These are phyloP conservation scores for Henicopernis longicauda DNA, from an alignment of 2,113 vertebrate genomes.

Conservation along the genomic window DNA sequence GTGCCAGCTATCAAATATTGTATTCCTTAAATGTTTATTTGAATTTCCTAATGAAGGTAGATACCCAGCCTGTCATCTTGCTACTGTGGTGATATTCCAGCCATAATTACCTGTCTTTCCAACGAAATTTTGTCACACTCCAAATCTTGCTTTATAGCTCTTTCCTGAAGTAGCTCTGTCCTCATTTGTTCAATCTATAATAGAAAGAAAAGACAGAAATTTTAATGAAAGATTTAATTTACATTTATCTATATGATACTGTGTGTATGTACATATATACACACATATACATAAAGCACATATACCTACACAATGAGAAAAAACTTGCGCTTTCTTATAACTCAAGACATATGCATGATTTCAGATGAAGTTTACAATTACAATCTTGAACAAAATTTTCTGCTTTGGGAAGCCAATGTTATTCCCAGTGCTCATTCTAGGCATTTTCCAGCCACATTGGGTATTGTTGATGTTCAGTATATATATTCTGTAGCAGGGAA, in stretches of 20 bases:
- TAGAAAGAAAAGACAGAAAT: conserved; percentile 16
- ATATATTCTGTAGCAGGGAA: neutral
- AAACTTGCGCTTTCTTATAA: neutral
- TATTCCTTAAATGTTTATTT: neutral
- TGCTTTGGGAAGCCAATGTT: neutral
- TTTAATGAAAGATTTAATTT: neutral
- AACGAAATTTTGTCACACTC: conserved; percentile 97
- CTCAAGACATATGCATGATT: neutral
- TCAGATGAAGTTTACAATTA: neutral
- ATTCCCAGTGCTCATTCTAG: neutral
- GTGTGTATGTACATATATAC: too few relatives aligned
- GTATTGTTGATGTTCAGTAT: neutral
- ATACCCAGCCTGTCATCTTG: neutral
- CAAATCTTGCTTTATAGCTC: conserved; percentile 88
- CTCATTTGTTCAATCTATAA: conserved; percentile 95
- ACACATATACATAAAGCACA: neutral
- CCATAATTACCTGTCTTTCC: conserved; percentile 90
- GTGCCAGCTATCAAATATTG: neutral
- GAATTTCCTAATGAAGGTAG: neutral
- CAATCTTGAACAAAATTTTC: neutral
- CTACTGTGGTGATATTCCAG: neutral
- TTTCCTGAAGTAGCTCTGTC: conserved; percentile 92
- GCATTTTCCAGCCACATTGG: neutral
- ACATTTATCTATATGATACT: neutral
- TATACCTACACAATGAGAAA: neutral